Conservation (phyloP, 2,888 invertebrate genomes). For the Agrypnus murinus region DNA sequence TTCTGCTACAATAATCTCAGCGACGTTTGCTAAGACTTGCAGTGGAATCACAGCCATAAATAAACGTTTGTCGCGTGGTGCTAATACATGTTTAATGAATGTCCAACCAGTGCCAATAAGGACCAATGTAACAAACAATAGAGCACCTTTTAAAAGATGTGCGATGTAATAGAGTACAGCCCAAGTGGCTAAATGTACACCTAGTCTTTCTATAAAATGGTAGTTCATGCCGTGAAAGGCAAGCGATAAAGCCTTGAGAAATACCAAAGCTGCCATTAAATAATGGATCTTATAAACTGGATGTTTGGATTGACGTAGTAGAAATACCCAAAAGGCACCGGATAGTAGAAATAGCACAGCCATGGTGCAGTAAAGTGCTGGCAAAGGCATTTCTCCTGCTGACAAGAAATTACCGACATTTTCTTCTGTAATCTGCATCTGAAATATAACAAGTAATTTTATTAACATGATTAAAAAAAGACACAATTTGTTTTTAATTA, state of each 20-base stretch:
- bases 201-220: conserved; percentile 94
- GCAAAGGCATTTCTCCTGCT: conserved; percentile 97
- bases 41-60: conserved; percentile 98
- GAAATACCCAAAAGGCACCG: conserved; percentile 94
- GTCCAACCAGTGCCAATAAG: conserved; percentile 99
- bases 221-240: conserved; percentile 96
- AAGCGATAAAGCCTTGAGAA: conserved; percentile 91
- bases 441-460: too few relatives aligned
- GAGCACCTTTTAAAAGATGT: conserved; percentile 84
- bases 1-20: conserved; percentile 97
- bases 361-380: conserved; percentile 94
- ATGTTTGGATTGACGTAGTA: conserved; percentile 81
- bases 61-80: conserved; percentile 96
- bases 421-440: conserved; percentile 93
- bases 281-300: conserved; percentile 97
- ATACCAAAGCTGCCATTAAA: conserved; percentile 95
- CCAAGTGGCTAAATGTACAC: conserved; percentile 97
- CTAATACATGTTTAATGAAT: conserved; percentile 97
- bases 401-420: conserved; percentile 92
- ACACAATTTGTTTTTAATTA: too few relatives aligned
- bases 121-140: conserved; percentile 96
- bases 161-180: conserved; percentile 97
- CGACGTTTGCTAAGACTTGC: conserved; percentile 97
- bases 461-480: too few relatives aligned
- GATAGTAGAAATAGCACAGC: conserved; percentile 90